phyloP scores from a whole-genome alignment of 2,888 invertebrate genomes.

The Crematogaster levior region DNA sequence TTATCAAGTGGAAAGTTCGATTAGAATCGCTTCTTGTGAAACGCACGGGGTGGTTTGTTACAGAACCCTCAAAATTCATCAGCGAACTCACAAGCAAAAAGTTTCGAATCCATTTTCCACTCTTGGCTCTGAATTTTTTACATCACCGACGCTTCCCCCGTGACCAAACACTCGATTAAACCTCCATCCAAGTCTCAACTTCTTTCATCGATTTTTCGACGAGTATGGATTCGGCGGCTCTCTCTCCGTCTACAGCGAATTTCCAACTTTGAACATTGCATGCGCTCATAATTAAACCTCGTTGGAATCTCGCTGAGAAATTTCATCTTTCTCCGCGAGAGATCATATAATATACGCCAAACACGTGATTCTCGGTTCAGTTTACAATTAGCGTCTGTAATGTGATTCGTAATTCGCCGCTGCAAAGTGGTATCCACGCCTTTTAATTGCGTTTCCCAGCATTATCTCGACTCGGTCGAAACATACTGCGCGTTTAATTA shows the following conservation, averaged over 20 bases:
- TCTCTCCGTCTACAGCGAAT: neutral
- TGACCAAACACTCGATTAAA: neutral
- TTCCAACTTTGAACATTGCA: neutral
- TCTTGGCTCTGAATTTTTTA: neutral
- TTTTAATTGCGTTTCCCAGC: neutral
- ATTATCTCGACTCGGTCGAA: neutral
- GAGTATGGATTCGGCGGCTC: neutral
- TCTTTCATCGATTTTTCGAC: neutral
- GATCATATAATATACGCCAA: neutral
- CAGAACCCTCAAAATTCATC: neutral
- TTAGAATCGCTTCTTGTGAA: slow-evolving; percentile 20
- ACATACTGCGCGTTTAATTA: neutral
- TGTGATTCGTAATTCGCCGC: neutral
- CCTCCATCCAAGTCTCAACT: neutral
- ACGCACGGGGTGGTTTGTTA: neutral
- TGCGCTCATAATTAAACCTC: neutral
- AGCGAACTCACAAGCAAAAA: neutral
- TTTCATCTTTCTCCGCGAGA: neutral
- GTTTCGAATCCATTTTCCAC: neutral
- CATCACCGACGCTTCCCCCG: neutral
- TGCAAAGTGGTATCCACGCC: neutral
- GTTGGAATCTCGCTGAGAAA: neutral
- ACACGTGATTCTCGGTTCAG: neutral
- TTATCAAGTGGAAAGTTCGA: slow-evolving; percentile 30
- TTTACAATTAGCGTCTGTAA: neutral